A percentile compares a stretch with the other conserved stretches of the same genome.
phyloP scores from a whole-genome alignment of 1,140 invertebrate species.

The Heliconius himera region DNA sequence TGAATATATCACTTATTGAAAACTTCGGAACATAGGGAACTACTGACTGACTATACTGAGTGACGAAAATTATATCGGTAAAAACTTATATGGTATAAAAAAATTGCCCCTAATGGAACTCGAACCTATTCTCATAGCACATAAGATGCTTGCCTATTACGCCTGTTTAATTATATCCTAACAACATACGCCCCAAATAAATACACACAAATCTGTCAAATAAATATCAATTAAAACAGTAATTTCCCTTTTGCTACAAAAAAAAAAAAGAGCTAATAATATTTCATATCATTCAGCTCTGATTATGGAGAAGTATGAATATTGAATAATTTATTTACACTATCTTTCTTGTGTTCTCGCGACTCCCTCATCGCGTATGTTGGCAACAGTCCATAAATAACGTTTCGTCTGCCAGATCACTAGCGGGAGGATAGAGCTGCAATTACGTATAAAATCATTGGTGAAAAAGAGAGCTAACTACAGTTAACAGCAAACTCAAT shows the following conservation, averaged over 20 bases:
- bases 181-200: background rate
- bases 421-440: background rate
- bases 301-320: background rate
- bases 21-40: too few relatives aligned
- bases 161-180: too few relatives aligned
- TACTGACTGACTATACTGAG: too few relatives aligned
- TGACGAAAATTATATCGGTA: too few relatives aligned
- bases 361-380: slow-evolving; percentile 17
- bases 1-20: too few relatives aligned
- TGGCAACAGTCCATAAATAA: slow-evolving; percentile 22
- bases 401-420: slow-evolving; percentile 20
- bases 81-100: too few relatives aligned
- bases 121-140: too few relatives aligned
- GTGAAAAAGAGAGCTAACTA: background rate
- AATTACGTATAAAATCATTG: background rate
- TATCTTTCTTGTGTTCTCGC: background rate
- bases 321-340: slow-evolving; percentile 3
- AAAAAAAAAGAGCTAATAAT: background rate
- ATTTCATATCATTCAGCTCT: background rate
- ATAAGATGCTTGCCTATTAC: too few relatives aligned
- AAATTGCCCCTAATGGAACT: too few relatives aligned
- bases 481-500: too few relatives aligned
- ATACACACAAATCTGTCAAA: too few relatives aligned
- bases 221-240: too few relatives aligned
- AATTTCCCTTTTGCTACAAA: background rate